Conservation (phyloP, 64 coral and sea anemone species). For the Dendronephthya gigantea region DNA sequence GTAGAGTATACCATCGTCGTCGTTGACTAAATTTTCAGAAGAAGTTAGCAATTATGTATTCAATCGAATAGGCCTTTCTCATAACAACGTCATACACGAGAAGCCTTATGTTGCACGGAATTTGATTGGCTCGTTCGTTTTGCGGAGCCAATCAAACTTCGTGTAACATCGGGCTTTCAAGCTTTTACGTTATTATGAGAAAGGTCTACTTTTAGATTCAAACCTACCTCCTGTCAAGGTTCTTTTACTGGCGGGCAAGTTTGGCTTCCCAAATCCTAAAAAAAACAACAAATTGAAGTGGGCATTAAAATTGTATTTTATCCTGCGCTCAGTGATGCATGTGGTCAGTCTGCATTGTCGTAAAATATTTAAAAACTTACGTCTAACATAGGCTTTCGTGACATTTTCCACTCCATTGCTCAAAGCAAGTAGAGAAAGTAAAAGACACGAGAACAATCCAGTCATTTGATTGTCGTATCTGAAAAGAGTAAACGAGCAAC, state of each 20-base stretch:
- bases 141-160: too few species aligned
- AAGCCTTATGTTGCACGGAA: too few species aligned
- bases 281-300: background rate
- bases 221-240: background rate
- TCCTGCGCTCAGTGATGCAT: background rate
- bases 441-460: background rate
- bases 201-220: background rate
- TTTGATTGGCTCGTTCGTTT: too few species aligned
- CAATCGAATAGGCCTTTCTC: too few species aligned
- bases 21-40: too few species aligned
- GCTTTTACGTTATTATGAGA: too few species aligned
- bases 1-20: too few species aligned
- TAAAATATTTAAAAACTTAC: background rate
- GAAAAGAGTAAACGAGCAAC: too few species aligned
- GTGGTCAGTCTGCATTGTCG: too few species aligned
- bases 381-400: background rate
- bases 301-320: background rate
- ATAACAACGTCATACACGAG: too few species aligned
- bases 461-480: background rate
- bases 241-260: background rate
- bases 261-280: background rate
- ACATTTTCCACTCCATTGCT: background rate
- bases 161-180: too few species aligned
- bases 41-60: too few species aligned
- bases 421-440: background rate